Evolutionary conservation across 2,888 invertebrate species (phyloP), one percentile per base, ranked within the genome.

Genomic region (Ischnus inquisitorius): DNA sequence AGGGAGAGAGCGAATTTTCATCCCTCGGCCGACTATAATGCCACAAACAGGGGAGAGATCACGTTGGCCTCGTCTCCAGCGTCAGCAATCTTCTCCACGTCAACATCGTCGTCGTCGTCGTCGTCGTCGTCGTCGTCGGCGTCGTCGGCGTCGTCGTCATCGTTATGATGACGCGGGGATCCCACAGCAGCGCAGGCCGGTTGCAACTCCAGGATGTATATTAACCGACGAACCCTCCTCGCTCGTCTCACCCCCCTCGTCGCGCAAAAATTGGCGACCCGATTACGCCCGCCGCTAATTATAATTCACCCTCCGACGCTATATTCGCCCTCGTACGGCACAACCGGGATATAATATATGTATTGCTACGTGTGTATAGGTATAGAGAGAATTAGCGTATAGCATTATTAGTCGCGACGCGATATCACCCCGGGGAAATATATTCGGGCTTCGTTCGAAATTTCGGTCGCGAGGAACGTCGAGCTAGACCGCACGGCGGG

Each of bases 381-480:
- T 65, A 39, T 65, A 51, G 57, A 57, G 19, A 25, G 51, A 68
- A 48, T 54, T 28, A 79, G 39, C 46, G 68, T 46, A 60, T 57
- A 46, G 60, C 34, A 5, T 28, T 82, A 82, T 64, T 68, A 41
- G 62, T 82, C 74, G 79, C 76, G 69, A 81, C 74, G 68, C 75
- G 72, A 79, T 86, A 60, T 82, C 82, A 54, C 71, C 60, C 62
- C 76, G 48, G 82, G 79, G 78, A 84, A 84, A 82, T 54, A 81
- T 78, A 84, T 84, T 79, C 43, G 69, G 54, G 82, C 78, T 86
- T 82, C 79, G 76, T 81, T 86, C 82, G 82, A 84, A 79, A 80
- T 78, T 82, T 76, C 25, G 43, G 48, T 54, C 62, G 65, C 76
- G 72, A 69, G 62, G 72, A 60, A 60, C 67, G 67, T 68, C 46